A percentile compares a stretch with the other conserved stretches of the same genome.
Conservation (phyloP, 2,797 vertebrate species). For the Coluber constrictor region DNA sequence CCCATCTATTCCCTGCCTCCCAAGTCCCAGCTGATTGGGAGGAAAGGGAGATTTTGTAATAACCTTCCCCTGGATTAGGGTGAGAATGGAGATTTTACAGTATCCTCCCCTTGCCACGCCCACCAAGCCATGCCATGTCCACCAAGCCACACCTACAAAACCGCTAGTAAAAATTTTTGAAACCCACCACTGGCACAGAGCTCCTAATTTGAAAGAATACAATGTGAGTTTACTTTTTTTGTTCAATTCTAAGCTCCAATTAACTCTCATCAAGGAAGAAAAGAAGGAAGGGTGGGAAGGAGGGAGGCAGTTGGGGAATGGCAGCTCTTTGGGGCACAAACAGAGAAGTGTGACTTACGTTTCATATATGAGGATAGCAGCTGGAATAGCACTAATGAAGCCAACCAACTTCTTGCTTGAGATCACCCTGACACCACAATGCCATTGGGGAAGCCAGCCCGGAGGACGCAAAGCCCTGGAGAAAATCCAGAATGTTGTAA, state of each 20-base stretch:
- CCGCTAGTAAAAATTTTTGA: no score
- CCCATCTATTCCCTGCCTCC: no score
- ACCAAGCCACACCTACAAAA: no score
- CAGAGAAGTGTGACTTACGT: slow-evolving; percentile 74
- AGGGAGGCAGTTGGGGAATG: background rate
- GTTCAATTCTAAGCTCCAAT: background rate
- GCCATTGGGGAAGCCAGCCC: slow-evolving; percentile 97
- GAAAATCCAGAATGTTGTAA: slow-evolving; percentile 5
- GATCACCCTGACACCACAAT: slow-evolving; percentile 94
- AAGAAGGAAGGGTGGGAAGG: background rate
- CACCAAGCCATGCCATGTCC: no score
- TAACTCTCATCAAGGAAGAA: background rate
- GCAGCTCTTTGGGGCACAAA: background rate
- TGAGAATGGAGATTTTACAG: no score
- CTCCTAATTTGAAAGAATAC: background rate
- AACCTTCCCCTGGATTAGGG: no score
- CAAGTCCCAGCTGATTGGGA: no score
- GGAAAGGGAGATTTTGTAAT: no score
- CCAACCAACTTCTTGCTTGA: slow-evolving; percentile 96
- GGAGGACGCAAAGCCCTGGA: slow-evolving; percentile 93
- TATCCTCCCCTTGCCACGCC: no score
- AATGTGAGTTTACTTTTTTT: background rate
- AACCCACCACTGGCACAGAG: background rate
- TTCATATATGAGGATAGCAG: slow-evolving; percentile 91
- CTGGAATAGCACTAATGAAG: slow-evolving; percentile 97